Evolutionary conservation across 1,140 invertebrate species (phyloP).

Genomic region (Panonychus citri): DNA sequence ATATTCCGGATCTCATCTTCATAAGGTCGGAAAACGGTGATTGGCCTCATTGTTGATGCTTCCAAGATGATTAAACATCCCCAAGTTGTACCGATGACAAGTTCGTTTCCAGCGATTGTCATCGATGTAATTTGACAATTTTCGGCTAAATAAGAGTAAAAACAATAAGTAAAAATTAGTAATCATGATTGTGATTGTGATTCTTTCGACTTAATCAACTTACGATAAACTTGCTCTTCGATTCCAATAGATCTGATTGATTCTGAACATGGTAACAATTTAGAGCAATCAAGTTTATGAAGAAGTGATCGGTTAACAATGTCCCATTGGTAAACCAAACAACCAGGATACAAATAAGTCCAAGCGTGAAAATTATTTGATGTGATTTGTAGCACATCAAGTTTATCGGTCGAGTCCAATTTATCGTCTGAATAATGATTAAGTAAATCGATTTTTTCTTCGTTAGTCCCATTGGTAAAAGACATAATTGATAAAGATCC

Average conservation of each 20-base stretch:
- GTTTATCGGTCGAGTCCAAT: slow-evolving; percentile 17
- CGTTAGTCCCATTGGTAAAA: slow-evolving; percentile 29
- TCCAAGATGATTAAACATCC: slow-evolving; percentile 72
- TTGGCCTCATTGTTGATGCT: slow-evolving; percentile 45
- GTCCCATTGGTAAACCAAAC: slow-evolving; percentile 65
- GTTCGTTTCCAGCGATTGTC: slow-evolving; percentile 37
- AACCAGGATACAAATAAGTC: slow-evolving; percentile 50
- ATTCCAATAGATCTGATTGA: slow-evolving; percentile 71
- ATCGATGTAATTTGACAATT: slow-evolving; percentile 44
- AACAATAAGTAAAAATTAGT: not conserved
- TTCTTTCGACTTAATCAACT: slow-evolving; percentile 11
- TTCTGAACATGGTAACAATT: slow-evolving; percentile 69
- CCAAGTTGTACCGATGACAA: slow-evolving; percentile 75
- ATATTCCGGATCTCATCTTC: slow-evolving; percentile 46
- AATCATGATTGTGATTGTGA: not conserved
- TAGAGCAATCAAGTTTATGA: slow-evolving; percentile 68
- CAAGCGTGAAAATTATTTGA: slow-evolving; percentile 31
- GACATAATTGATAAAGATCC: slow-evolving; percentile 45
- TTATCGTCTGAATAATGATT: not conserved
- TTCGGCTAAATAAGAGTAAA: slow-evolving; percentile 13
- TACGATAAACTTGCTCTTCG: slow-evolving; percentile 57
- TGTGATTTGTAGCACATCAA: slow-evolving; percentile 37
- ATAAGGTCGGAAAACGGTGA: slow-evolving; percentile 70
- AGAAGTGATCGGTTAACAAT: slow-evolving; percentile 34
- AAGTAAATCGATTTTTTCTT: slow-evolving; percentile 33